phyloP scores from a whole-genome alignment of 2,888 invertebrate species.

The Macaria liturata region DNA sequence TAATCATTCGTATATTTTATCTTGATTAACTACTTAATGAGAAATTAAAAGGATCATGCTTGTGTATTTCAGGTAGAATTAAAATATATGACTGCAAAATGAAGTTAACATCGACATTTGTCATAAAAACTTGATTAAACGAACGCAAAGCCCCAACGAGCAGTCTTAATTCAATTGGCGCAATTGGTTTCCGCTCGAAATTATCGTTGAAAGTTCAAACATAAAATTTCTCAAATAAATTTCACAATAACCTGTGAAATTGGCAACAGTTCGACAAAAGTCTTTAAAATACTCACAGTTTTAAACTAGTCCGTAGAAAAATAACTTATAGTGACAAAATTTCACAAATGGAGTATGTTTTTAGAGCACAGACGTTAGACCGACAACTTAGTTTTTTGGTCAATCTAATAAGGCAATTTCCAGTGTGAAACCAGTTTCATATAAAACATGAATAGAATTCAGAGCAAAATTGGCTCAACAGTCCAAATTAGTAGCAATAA shows the following conservation, averaged over 20 bases:
- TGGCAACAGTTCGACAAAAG: conserved; percentile 23
- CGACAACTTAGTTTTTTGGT: no score
- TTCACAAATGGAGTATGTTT: no score
- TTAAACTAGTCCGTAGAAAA: conserved; percentile 31
- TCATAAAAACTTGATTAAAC: conserved; percentile 16
- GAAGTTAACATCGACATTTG: background rate
- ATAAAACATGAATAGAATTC: no score
- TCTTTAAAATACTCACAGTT: conserved; percentile 22
- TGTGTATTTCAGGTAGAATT: no score
- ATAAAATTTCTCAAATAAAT: conserved; percentile 24
- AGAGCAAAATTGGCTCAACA: conserved; percentile 9
- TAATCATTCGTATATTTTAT: no score
- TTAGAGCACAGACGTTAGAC: no score
- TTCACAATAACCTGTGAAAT: conserved; percentile 27
- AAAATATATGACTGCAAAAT: background rate
- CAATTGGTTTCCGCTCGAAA: conserved; percentile 20
- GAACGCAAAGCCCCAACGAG: conserved; percentile 6
- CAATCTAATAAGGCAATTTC: no score
- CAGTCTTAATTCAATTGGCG: conserved; percentile 16
- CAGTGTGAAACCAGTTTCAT: no score
- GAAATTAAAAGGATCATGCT: no score
- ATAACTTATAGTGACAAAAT: conserved; percentile 6
- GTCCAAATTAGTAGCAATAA: conserved; percentile 50
- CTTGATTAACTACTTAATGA: no score
- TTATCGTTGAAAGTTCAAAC: conserved; percentile 22